Percentiles rank a stretch among this genome's conserved stretches.
Evolutionary conservation across 2,888 invertebrate genomes (phyloP).

Genomic region (Lochmaea capreae): DNA sequence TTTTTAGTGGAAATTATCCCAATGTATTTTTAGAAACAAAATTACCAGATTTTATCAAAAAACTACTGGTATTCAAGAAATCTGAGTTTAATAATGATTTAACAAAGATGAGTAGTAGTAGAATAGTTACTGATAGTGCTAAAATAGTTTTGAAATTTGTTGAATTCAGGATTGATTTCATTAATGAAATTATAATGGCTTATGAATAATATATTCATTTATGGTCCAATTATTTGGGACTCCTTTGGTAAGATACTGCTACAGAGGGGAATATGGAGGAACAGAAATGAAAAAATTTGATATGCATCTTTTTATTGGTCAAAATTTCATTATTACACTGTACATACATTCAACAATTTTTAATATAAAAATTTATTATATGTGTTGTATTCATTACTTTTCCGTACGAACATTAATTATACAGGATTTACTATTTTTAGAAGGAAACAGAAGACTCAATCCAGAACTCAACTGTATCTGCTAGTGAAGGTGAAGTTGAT

Average conservation of each 20-base stretch:
- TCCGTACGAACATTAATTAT: neutral
- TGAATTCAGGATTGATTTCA: slow-evolving; percentile 17
- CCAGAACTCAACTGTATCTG: no score
- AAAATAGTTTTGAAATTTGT: slow-evolving; percentile 25
- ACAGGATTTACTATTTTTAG: no score
- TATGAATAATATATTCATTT: neutral
- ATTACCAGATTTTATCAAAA: slow-evolving; percentile 14
- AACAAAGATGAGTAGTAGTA: neutral
- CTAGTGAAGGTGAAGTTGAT: no score
- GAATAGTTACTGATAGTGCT: slow-evolving; percentile 11
- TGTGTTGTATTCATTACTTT: neutral
- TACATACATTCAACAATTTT: neutral
- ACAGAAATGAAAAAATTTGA: neutral
- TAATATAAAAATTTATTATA: neutral
- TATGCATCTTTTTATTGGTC: neutral
- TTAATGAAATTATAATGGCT: neutral
- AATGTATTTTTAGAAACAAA: slow-evolving; percentile 41
- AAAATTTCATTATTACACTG: neutral
- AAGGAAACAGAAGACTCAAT: no score
- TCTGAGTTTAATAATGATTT: slow-evolving; percentile 17
- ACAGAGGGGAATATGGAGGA: no score
- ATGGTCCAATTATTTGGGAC: neutral
- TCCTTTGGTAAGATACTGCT: no score
- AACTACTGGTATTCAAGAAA: slow-evolving; percentile 32
- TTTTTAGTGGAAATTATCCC: slow-evolving; percentile 52